These are phyloP conservation scores for Catostomus latipinnis DNA, from an alignment of 2,797 vertebrate species.

Conservation along the genomic window DNA sequence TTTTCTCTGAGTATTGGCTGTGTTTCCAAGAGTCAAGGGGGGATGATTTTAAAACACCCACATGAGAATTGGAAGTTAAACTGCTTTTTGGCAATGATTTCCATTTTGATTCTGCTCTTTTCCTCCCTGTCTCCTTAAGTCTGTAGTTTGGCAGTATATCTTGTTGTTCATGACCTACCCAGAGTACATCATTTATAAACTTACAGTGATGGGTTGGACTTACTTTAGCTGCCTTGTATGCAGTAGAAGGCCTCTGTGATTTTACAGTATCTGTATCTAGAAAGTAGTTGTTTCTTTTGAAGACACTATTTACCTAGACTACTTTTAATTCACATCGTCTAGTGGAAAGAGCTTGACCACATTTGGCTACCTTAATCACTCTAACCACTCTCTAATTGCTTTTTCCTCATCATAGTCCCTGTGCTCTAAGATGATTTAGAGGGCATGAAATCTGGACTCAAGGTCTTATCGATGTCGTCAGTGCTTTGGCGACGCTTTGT, in stretches of 20 bases:
- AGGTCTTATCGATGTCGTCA: conserved; percentile 22
- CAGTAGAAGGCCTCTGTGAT: conserved; percentile 32
- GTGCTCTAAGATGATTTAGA: conserved; percentile 57
- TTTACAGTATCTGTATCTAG: conserved; percentile 6
- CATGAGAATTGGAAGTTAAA: conserved; percentile 62
- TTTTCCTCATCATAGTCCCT: conserved; percentile 55
- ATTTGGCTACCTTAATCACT: conserved; percentile 62
- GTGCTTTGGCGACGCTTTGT: neutral
- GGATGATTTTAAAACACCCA: conserved; percentile 62
- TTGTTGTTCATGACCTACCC: conserved; percentile 40
- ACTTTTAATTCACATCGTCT: conserved; percentile 37
- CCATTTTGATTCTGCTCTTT: conserved; percentile 54
- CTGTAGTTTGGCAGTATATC: conserved; percentile 40
- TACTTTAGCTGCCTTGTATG: conserved; percentile 49
- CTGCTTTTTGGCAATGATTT: conserved; percentile 59
- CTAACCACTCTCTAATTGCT: conserved; percentile 63
- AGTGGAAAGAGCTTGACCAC: conserved; percentile 51
- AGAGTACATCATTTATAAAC: conserved; percentile 51
- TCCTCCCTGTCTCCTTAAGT: conserved; percentile 32
- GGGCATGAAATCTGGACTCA: conserved; percentile 36
- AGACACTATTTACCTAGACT: conserved; percentile 46
- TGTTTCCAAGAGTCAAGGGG: conserved; percentile 59
- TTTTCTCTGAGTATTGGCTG: conserved; percentile 66
- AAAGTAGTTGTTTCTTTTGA: conserved; percentile 33
- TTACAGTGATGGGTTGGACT: conserved; percentile 39